Conservation (phyloP, 2,888 invertebrate species). For the Laothoe populi region DNA sequence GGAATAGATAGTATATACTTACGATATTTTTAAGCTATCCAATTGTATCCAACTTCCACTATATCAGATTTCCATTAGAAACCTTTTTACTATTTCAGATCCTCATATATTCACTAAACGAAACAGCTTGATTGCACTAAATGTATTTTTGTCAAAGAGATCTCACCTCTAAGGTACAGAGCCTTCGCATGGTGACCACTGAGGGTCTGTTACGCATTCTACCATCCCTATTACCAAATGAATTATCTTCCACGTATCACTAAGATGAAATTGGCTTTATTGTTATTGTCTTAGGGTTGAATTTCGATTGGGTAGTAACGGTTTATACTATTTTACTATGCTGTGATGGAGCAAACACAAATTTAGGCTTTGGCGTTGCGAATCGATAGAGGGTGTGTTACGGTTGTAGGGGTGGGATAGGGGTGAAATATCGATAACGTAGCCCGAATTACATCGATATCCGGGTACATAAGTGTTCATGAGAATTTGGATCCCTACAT, state of each 20-base stretch:
- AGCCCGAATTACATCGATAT: background rate
- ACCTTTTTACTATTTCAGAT: background rate
- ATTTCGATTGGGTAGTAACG: constrained; percentile 17
- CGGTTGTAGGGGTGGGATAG: constrained; percentile 48
- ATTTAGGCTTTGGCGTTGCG: constrained; percentile 68
- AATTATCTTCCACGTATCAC: background rate
- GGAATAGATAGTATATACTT: background rate
- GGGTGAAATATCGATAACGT: constrained; percentile 15
- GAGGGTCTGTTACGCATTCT: background rate
- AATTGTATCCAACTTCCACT: background rate
- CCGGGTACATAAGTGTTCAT: background rate
- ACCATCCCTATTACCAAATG: background rate
- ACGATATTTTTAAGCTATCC: background rate
- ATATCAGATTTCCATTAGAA: background rate
- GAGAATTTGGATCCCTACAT: no score
- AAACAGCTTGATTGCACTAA: background rate
- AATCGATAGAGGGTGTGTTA: constrained; percentile 73
- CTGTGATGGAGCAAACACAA: constrained; percentile 57
- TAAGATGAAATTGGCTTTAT: background rate
- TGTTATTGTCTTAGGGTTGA: background rate
- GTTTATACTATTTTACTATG: constrained; percentile 2
- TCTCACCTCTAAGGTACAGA: background rate
- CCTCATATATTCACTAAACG: background rate
- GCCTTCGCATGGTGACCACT: background rate
- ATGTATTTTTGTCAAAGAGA: background rate